Percentiles rank a stretch among this genome's conserved stretches.
Conservation (phyloP, 2,888 invertebrate genomes). For the Kuschelorhynchus macadamiae region DNA sequence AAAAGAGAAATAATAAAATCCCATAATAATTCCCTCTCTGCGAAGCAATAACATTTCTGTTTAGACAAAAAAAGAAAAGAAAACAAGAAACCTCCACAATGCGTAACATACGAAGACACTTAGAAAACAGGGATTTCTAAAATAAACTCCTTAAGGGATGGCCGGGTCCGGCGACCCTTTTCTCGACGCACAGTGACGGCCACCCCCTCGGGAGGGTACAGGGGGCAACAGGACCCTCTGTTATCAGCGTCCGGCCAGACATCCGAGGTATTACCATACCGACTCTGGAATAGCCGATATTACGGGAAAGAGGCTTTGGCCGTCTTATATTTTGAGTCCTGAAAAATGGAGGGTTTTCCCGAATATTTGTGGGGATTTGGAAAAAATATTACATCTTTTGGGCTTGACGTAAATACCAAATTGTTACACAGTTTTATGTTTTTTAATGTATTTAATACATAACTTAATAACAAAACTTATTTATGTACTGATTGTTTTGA, state of each 20-base stretch:
- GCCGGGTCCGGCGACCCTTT: slow-evolving; percentile 49
- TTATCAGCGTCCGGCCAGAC: slow-evolving; percentile 70
- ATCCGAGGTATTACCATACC: slow-evolving; percentile 68
- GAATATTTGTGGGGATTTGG: slow-evolving; percentile 56
- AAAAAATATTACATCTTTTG: slow-evolving; percentile 33
- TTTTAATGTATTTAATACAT: too few relatives aligned
- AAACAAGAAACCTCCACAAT: slow-evolving; percentile 42
- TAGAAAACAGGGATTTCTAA: slow-evolving; percentile 49
- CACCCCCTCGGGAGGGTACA: slow-evolving; percentile 21
- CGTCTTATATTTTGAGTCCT: slow-evolving; percentile 49
- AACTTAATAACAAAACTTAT: too few relatives aligned
- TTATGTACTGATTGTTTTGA: too few relatives aligned
- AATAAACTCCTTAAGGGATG: slow-evolving; percentile 49
- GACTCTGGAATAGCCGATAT: slow-evolving; percentile 68
- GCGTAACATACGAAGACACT: slow-evolving; percentile 45
- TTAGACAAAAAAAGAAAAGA: slow-evolving; percentile 32
- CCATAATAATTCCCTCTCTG: too few relatives aligned
- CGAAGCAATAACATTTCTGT: slow-evolving; percentile 27
- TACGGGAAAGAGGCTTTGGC: slow-evolving; percentile 53
- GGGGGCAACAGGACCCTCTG: slow-evolving; percentile 61
- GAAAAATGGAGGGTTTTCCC: slow-evolving; percentile 47
- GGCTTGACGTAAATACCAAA: slow-evolving; percentile 26
- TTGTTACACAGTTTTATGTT: slow-evolving; percentile 1
- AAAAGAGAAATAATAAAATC: too few relatives aligned
- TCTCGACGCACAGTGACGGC: slow-evolving; percentile 34